These are phyloP conservation scores for Leptinotarsa lineolata DNA, from an alignment of 1,140 invertebrate species.

Conservation along the genomic window DNA sequence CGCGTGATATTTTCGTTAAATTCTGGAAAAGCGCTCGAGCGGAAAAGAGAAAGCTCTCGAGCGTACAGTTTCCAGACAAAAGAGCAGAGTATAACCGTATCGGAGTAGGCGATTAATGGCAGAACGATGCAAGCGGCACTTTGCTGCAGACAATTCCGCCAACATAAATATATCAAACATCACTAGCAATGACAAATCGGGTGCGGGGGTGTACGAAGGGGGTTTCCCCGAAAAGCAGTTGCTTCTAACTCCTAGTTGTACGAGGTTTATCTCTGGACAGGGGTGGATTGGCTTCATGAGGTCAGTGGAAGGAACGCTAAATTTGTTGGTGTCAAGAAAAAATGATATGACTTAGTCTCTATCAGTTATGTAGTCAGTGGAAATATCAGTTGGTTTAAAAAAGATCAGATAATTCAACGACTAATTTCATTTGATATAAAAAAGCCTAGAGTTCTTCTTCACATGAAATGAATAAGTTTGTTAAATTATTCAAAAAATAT, in stretches of 20 bases:
- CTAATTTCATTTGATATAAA: no score
- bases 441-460: no score
- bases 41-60: slow-evolving; percentile 38
- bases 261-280: not conserved
- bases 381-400: no score
- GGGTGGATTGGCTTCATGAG: not conserved
- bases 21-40: slow-evolving; percentile 32
- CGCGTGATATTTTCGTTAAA: slow-evolving; percentile 33
- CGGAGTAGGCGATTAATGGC: slow-evolving; percentile 41
- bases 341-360: no score
- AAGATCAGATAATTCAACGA: no score
- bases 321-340: no score
- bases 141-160: slow-evolving; percentile 48
- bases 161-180: slow-evolving; percentile 54
- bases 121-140: slow-evolving; percentile 35
- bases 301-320: no score
- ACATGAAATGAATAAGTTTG: no score
- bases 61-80: slow-evolving; percentile 33
- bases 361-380: no score
- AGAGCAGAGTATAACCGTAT: slow-evolving; percentile 37
- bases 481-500: no score
- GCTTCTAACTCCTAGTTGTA: slow-evolving; percentile 13
- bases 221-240: not conserved
- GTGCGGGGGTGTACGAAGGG: slow-evolving; percentile 35
- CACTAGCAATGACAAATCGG: slow-evolving; percentile 53